Evolutionary conservation across 2,797 vertebrate species (phyloP), one percentile per base, ranked within the genome.

Genomic region (Poeciliopsis paucimaculata): DNA sequence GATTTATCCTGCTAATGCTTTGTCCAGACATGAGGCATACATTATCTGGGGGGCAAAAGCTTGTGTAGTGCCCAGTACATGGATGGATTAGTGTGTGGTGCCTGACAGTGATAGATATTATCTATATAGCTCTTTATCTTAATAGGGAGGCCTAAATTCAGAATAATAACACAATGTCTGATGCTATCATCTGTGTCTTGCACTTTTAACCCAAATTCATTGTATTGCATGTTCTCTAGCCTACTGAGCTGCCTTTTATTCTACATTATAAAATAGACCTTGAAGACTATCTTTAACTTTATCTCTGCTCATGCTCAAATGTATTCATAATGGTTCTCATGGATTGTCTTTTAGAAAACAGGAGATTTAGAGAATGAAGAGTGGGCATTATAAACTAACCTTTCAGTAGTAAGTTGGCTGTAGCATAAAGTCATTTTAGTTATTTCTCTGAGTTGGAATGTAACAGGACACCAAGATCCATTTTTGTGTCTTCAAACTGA

Each of bases 51-150:
- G 64, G 76, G 55, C 77, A 74, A 71, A 84, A 83, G 75, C 66
- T 70, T 18, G 68, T 68, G 72, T 73, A 85, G 77, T 73, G 82
- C 85, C 85, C 84, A 72, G 71, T 64, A 36, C 62, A 28, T 62
- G 81, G 78, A 81, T 85, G 83, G 79, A 91, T 90, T 73, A 64
- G 71, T 79, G 66, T 41, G 7, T 62, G 72, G n/a, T 78, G 70
- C 75, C 55, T 81, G 78, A 55, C 70, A 49, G 46, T 68, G 71
- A 85, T 83, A 73, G 60, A 87, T 89, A 75, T 80, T 77, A 75
- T 90, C 72, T 84, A 9, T 75, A 74, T 84, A 79, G 82, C 82
- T 82, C 75, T 90, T 90, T 87, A 82, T 90, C 86, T 91, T 90
- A 84, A 86, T 85, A 75, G 57, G 72, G 31, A 82, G 31, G 73